A percentile compares a stretch with the other conserved stretches of the same genome.
phyloP scores from a whole-genome alignment of 2,888 invertebrate genomes.

The Drosophila parthenogenetica region DNA sequence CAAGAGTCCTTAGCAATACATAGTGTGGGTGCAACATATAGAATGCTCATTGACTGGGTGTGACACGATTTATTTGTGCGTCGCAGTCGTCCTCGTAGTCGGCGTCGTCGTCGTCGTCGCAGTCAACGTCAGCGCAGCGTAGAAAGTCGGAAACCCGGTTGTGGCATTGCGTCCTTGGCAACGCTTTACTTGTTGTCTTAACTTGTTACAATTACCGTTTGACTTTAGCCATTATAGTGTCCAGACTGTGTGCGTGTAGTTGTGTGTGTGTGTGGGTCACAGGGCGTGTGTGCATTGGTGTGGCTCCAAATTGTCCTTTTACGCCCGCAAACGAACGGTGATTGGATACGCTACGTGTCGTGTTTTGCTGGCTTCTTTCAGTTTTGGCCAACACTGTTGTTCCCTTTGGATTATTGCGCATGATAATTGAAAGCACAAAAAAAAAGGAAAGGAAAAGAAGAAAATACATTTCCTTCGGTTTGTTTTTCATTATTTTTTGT shows the following conservation, averaged over 20 bases:
- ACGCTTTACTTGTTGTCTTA: slow-evolving; percentile 58
- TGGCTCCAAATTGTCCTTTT: slow-evolving; percentile 57
- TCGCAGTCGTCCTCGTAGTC: slow-evolving; percentile 1
- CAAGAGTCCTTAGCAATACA: slow-evolving; percentile 53
- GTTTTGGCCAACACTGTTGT: slow-evolving; percentile 6
- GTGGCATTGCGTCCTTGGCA: slow-evolving; percentile 27
- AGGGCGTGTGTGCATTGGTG: slow-evolving; percentile 39
- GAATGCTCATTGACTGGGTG: slow-evolving; percentile 36
- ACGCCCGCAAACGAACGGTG: slow-evolving; percentile 24
- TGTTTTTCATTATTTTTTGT: slow-evolving; percentile 19
- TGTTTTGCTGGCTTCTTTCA: slow-evolving; percentile 14
- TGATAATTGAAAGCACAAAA: slow-evolving; percentile 63
- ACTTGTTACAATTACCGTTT: slow-evolving; percentile 68
- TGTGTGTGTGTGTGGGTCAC: slow-evolving; percentile 25
- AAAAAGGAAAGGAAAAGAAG: slow-evolving; percentile 20
- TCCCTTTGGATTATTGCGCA: slow-evolving; percentile 52
- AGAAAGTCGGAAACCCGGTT: slow-evolving; percentile 13
- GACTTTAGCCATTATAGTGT: slow-evolving; percentile 23
- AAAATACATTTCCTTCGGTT: slow-evolving; percentile 9
- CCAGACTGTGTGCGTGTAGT: slow-evolving; percentile 3
- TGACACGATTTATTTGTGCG: slow-evolving; percentile 38
- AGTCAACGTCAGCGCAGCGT: neutral
- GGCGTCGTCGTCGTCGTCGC: neutral
- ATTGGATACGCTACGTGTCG: slow-evolving; percentile 38
- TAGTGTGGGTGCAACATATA: slow-evolving; percentile 56